These are phyloP conservation scores for Paramacrobiotus metropolitanus DNA, from an alignment of 1,140 invertebrate species.

Conservation along the genomic window DNA sequence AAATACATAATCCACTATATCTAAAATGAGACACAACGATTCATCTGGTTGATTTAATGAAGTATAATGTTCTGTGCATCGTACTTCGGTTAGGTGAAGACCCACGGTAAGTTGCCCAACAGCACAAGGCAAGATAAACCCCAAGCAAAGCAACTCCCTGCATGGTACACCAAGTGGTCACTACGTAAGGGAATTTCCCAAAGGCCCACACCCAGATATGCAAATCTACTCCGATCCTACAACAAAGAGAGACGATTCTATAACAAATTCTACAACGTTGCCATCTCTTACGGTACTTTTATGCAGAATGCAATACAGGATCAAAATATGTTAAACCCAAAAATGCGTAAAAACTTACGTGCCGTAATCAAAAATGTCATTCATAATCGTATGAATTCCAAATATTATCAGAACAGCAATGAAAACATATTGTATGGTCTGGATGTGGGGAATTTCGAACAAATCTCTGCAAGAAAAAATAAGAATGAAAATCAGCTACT, in stretches of 20 bases:
- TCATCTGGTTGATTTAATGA: neutral
- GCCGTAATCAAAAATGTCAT: constrained; percentile 44
- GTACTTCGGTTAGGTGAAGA: neutral
- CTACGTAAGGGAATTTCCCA: constrained; percentile 23
- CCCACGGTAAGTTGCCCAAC: constrained; percentile 20
- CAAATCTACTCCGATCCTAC: constrained; percentile 30
- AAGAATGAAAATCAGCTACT: constrained; percentile 7
- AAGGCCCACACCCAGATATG: constrained; percentile 19
- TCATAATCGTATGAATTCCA: constrained; percentile 40
- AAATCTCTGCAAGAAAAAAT: constrained; percentile 35
- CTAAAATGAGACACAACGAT: constrained; percentile 13
- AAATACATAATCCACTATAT: constrained; percentile 19
- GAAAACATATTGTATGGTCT: constrained; percentile 58
- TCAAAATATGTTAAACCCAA: neutral
- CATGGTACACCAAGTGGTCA: constrained; percentile 24
- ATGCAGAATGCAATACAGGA: neutral
- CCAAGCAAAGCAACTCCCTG: constrained; percentile 18
- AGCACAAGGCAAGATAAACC: constrained; percentile 26
- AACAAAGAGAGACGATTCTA: constrained; percentile 13
- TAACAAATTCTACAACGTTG: neutral
- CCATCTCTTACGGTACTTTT: neutral
- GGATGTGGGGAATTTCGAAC: constrained; percentile 48
- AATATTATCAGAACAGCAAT: constrained; percentile 49
- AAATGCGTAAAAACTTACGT: constrained; percentile 31
- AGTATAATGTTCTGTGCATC: neutral